Conservation (phyloP, 1,140 invertebrate species). For the Brachionus sp. region DNA sequence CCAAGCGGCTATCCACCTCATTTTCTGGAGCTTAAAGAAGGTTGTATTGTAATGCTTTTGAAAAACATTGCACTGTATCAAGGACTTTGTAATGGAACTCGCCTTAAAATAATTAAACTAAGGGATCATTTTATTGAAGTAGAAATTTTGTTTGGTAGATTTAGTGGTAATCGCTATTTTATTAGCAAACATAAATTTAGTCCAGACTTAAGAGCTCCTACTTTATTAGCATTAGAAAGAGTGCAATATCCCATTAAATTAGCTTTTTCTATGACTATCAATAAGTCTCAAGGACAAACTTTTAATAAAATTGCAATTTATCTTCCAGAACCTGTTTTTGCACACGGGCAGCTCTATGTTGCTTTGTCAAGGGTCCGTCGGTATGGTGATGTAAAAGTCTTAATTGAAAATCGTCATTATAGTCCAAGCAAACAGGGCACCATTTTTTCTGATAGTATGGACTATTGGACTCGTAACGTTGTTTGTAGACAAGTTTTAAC, state of each 20-base stretch:
- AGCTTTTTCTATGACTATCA: constrained; percentile 63
- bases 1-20: constrained; percentile 56
- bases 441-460: too few species aligned
- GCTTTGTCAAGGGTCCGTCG: constrained; percentile 48
- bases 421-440: too few species aligned
- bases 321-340: too few species aligned
- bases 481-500: too few species aligned
- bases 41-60: constrained; percentile 55
- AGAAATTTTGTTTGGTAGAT: constrained; percentile 46
- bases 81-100: constrained; percentile 57
- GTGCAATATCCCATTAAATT: constrained; percentile 62
- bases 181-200: constrained; percentile 47
- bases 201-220: constrained; percentile 44
- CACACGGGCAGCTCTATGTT: constrained; percentile 53
- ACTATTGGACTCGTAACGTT: too few species aligned
- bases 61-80: constrained; percentile 53
- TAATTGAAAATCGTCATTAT: background rate
- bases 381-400: background rate
- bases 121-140: constrained; percentile 47
- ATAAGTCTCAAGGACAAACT: constrained; percentile 63
- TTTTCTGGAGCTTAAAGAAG: constrained; percentile 55
- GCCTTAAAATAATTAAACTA: constrained; percentile 50
- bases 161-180: constrained; percentile 47
- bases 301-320: constrained; percentile 50
- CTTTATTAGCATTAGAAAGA: constrained; percentile 58